These are phyloP conservation scores for Crenichthys baileyi DNA, from an alignment of 2,797 vertebrate genomes.

Conservation along the genomic window DNA sequence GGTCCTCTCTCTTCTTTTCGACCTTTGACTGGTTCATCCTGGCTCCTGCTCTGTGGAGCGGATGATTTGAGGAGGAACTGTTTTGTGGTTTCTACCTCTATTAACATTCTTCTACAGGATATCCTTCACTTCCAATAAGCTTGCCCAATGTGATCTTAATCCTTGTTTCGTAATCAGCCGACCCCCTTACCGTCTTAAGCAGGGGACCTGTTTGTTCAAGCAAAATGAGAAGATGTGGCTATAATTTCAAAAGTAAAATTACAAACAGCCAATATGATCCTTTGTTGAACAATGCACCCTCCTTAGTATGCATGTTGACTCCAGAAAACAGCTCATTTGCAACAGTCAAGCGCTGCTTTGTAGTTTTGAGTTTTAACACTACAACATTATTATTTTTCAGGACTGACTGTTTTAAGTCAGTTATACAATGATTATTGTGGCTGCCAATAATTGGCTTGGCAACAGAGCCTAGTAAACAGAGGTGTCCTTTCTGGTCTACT, in stretches of 20 bases:
- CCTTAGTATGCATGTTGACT: neutral
- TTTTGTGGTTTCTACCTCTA: conserved; percentile 53
- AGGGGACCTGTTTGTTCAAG: conserved; percentile 39
- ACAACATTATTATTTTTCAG: neutral
- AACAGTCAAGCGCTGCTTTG: neutral
- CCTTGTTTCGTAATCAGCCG: conserved; percentile 67
- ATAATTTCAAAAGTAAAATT: neutral
- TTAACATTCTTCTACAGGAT: conserved; percentile 77
- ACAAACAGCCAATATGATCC: too few species aligned
- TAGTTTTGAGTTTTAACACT: neutral
- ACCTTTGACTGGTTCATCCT: conserved; percentile 22
- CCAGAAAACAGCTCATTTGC: neutral
- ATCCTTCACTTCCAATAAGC: conserved; percentile 73
- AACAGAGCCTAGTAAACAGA: neutral
- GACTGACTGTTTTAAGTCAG: neutral
- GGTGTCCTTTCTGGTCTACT: neutral
- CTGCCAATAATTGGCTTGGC: neutral
- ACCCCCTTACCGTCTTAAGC: conserved; percentile 33
- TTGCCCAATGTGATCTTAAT: conserved; percentile 60
- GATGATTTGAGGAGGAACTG: conserved; percentile 52
- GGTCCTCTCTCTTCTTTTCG: conserved; percentile 18
- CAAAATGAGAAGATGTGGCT: neutral
- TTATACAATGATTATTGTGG: neutral
- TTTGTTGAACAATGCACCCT: neutral
- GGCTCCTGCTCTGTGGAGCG: conserved; percentile 38